Evolutionary conservation across 2,888 invertebrate genomes (phyloP).

Genomic region (Herminia tarsipennalis): DNA sequence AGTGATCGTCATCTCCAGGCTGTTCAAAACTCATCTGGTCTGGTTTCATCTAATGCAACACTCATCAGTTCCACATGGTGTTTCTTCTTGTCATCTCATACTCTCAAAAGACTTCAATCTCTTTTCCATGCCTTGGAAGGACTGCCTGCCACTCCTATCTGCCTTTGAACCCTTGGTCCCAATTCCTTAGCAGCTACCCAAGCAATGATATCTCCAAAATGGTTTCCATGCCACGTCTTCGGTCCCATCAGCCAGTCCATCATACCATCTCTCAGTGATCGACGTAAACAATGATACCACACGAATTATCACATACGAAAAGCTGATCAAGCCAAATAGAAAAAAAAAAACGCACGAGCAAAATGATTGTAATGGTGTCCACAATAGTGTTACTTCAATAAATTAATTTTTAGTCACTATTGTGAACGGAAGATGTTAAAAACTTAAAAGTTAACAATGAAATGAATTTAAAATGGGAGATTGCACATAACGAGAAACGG

Average conservation of each 20-base stretch:
- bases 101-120: background rate
- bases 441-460: constrained; percentile 57
- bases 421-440: constrained; percentile 44
- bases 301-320: constrained; percentile 65
- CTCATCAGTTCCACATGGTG: background rate
- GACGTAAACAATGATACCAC: constrained; percentile 68
- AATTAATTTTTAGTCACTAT: constrained; percentile 33
- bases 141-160: background rate
- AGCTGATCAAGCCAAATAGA: constrained; percentile 47
- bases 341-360: constrained; percentile 41
- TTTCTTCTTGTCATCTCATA: background rate
- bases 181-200: too few relatives aligned
- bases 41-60: background rate
- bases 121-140: too few relatives aligned
- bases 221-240: constrained; percentile 4
- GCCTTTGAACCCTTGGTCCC: too few relatives aligned
- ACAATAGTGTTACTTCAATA: constrained; percentile 23
- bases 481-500: constrained; percentile 75
- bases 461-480: constrained; percentile 70
- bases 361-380: constrained; percentile 33
- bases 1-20: too few relatives aligned
- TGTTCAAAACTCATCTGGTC: too few relatives aligned
- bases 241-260: background rate
- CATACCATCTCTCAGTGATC: constrained; percentile 4
- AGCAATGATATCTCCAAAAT: too few relatives aligned